Conservation (phyloP, 2,797 vertebrate genomes). For the Hippopotamyrus pictus region DNA sequence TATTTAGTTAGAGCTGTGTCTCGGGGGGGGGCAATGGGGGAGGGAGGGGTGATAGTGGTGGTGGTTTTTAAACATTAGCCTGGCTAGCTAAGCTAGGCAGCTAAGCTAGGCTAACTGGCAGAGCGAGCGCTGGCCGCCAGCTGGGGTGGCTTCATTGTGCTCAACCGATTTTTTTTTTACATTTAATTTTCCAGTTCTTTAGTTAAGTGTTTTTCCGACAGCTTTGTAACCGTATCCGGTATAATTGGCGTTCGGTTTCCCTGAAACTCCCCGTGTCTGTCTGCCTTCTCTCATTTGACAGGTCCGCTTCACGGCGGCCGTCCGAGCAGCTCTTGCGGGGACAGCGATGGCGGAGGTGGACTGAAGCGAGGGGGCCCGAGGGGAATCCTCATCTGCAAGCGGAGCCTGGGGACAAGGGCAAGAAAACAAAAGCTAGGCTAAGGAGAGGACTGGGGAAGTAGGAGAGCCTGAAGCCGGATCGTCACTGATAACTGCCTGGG, state of each 20-base stretch:
- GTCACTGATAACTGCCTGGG: slow-evolving; percentile 5
- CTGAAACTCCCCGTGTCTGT: neutral
- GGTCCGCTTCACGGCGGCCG: neutral
- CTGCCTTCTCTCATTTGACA: neutral
- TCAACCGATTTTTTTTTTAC: neutral
- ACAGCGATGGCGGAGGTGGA: neutral
- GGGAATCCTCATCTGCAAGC: neutral
- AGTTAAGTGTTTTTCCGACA: neutral
- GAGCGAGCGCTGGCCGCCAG: neutral
- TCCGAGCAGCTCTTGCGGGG: neutral
- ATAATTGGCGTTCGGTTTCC: neutral
- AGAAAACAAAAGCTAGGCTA: slow-evolving; percentile 7
- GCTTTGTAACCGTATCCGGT: neutral
- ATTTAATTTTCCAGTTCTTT: neutral
- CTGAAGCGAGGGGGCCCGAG: neutral
- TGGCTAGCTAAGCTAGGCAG: neutral
- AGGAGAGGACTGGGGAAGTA: neutral
- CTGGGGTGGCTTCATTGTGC: neutral
- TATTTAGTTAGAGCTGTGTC: neutral
- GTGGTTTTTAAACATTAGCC: neutral
- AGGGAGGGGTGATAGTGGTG: neutral
- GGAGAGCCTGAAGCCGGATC: slow-evolving; percentile 3
- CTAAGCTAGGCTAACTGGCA: slow-evolving; percentile 5
- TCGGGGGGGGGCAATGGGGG: neutral
- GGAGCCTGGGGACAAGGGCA: slow-evolving; percentile 13